phyloP scores from a whole-genome alignment of 2,113 vertebrate species.

The Brachypteracias leptosomus region DNA sequence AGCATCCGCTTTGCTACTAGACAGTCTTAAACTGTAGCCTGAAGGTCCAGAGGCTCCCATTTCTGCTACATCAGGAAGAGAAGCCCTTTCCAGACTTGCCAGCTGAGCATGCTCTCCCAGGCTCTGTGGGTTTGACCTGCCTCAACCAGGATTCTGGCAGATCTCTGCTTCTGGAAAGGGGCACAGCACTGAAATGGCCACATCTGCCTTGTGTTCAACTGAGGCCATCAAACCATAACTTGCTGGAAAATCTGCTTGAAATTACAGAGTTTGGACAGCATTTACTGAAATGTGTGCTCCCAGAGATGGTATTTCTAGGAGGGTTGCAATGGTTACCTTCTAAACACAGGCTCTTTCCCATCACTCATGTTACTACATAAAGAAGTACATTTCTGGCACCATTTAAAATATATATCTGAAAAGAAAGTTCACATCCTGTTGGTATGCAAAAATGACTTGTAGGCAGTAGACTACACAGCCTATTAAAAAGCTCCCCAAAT shows the following conservation, averaged over 20 bases:
- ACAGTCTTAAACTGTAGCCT: not conserved
- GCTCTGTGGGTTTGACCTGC: rapidly evolving
- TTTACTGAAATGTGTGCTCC: not conserved
- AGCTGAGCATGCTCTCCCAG: not conserved
- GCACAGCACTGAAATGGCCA: not conserved
- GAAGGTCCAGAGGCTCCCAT: not conserved
- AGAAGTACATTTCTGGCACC: not conserved
- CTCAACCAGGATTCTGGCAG: not conserved
- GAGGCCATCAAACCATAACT: not conserved
- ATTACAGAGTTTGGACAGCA: not conserved
- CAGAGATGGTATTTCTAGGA: not conserved
- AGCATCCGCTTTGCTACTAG: not conserved
- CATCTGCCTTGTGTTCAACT: not conserved
- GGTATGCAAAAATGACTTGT: not conserved
- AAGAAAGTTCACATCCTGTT: not conserved
- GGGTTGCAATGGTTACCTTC: not conserved
- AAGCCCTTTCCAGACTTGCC: not conserved
- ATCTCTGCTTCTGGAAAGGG: not conserved
- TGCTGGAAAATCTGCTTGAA: not conserved
- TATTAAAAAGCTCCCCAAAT: not conserved
- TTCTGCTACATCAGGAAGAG: not conserved
- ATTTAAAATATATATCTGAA: not conserved
- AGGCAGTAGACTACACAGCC: not conserved
- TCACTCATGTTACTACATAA: not conserved
- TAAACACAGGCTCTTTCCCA: not conserved